A percentile compares a stretch with the other conserved stretches of the same genome.
Evolutionary conservation across 2,888 invertebrate genomes (phyloP).

Genomic region (Andrena haemorrhoa): DNA sequence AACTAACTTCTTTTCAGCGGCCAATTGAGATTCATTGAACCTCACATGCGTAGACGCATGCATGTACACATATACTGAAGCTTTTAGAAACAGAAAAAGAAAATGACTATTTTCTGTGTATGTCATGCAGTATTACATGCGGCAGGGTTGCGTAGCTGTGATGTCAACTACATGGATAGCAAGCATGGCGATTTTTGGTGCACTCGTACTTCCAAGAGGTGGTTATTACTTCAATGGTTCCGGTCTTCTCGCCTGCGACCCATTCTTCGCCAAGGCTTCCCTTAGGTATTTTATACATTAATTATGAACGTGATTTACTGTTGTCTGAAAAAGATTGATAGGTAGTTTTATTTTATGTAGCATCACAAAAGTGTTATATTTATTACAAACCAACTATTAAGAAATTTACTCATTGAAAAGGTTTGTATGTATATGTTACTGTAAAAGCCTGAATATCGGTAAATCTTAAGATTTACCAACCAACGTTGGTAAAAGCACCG

Average conservation of each 20-base stretch:
- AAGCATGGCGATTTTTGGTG: conserved; percentile 93
- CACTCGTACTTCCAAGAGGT: conserved; percentile 93
- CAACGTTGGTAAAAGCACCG: too few species aligned
- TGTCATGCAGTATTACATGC: conserved; percentile 84
- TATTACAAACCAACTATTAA: too few species aligned
- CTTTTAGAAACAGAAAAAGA: conserved; percentile 26
- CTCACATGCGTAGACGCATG: background rate
- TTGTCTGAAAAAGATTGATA: background rate
- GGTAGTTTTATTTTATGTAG: background rate
- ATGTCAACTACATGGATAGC: conserved; percentile 94
- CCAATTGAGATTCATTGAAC: background rate
- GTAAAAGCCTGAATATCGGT: too few species aligned
- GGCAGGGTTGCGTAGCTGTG: conserved; percentile 93
- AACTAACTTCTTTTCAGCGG: background rate
- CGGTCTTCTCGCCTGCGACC: conserved; percentile 94
- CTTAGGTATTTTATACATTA: conserved; percentile 85
- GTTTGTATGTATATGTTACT: too few species aligned
- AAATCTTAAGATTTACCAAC: too few species aligned
- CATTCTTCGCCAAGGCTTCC: conserved; percentile 92
- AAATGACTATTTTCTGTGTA: conserved; percentile 68
- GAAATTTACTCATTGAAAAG: too few species aligned
- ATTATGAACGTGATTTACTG: background rate
- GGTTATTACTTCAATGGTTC: conserved; percentile 95
- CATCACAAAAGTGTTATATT: background rate
- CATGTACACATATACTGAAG: background rate